phyloP scores from a whole-genome alignment of 1,140 invertebrate genomes.

The Apolygus lucorum region DNA sequence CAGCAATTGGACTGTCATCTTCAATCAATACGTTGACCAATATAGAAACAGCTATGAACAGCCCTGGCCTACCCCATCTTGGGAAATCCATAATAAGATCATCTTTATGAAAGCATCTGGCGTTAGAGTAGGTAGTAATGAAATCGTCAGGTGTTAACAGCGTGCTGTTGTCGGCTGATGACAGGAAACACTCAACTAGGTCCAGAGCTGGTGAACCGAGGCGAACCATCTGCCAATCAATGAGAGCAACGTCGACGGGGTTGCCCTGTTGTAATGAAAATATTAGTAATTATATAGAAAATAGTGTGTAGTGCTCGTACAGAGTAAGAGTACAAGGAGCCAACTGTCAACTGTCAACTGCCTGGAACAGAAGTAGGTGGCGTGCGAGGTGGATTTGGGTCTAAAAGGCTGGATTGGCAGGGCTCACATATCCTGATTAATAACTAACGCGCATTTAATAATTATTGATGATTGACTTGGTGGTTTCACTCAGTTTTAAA shows the following conservation, averaged over 20 bases:
- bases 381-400: too few species aligned
- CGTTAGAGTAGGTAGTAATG: not conserved
- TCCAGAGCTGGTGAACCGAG: not conserved
- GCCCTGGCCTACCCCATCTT: not conserved
- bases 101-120: not conserved
- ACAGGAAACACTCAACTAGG: not conserved
- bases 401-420: too few species aligned
- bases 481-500: too few species aligned
- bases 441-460: too few species aligned
- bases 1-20: not conserved
- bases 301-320: too few species aligned
- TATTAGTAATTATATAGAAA: too few species aligned
- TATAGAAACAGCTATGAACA: not conserved
- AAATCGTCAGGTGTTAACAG: not conserved
- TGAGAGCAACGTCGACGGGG: not conserved
- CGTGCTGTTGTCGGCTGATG: not conserved
- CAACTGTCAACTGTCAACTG: too few species aligned
- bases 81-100: not conserved
- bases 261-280: not conserved
- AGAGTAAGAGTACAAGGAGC: too few species aligned
- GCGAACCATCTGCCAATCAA: not conserved
- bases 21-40: not conserved
- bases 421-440: too few species aligned
- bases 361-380: too few species aligned
- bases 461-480: too few species aligned